phyloP scores from a whole-genome alignment of 2,797 vertebrate genomes.

The Numenius phaeopus region DNA sequence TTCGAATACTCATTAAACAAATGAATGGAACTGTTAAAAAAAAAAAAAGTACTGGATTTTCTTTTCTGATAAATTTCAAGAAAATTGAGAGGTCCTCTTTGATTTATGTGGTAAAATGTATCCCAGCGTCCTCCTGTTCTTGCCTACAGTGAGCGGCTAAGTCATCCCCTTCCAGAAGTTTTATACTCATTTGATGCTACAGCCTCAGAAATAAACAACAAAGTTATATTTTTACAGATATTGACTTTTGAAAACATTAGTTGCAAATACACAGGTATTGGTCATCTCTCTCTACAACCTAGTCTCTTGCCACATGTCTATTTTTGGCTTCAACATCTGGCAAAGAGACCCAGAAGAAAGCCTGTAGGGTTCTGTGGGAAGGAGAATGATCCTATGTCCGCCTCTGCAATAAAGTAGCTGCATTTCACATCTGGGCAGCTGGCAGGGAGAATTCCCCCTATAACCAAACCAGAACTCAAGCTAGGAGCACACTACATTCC shows the following conservation, averaged over 20 bases:
- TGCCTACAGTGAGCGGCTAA: not conserved
- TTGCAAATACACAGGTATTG: not conserved
- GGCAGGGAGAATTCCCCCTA: not conserved
- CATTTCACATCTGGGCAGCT: not conserved
- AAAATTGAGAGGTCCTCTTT: constrained; percentile 26
- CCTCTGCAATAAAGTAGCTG: not conserved
- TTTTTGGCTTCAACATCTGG: not conserved
- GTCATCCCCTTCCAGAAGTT: not conserved
- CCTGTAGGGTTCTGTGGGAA: fast-evolving
- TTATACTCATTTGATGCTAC: not conserved
- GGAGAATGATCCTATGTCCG: not conserved
- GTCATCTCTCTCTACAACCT: not conserved
- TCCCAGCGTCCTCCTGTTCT: not conserved
- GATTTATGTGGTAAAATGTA: not conserved
- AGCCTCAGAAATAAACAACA: not conserved
- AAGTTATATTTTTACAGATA: not conserved
- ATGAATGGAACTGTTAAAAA: not conserved
- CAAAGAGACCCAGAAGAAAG: not conserved
- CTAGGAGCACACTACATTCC: not conserved
- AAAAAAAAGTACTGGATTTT: not conserved
- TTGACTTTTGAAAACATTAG: not conserved
- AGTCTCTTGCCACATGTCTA: fast-evolving
- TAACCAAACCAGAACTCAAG: not conserved
- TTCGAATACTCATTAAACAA: constrained; percentile 57
- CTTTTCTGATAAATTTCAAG: not conserved